phyloP scores from a whole-genome alignment of 2,113 vertebrate species.

The Onychostoma macrolepis region DNA sequence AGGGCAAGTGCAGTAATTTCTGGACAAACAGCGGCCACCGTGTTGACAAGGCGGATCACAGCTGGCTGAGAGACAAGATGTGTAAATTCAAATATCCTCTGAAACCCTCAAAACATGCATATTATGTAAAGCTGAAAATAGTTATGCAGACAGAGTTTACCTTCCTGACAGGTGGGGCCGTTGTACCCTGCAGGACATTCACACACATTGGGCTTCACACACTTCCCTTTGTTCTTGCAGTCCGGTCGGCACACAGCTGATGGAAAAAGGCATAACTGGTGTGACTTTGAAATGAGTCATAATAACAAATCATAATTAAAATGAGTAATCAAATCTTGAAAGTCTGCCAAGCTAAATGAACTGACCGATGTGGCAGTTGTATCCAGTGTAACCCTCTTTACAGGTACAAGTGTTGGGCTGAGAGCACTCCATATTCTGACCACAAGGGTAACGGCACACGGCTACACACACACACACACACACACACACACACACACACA shows the following conservation, averaged over 20 bases:
- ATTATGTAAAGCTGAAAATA: neutral
- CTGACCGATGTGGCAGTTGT: conserved; percentile 85
- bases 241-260: conserved; percentile 86
- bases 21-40: conserved; percentile 82
- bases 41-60: conserved; percentile 85
- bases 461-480: conserved; percentile 71
- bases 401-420: conserved; percentile 87
- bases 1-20: conserved; percentile 87
- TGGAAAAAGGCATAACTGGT: conserved; percentile 51
- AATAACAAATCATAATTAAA: neutral
- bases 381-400: conserved; percentile 84
- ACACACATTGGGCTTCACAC: conserved; percentile 82
- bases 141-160: conserved; percentile 64
- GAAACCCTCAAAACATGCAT: neutral
- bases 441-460: conserved; percentile 82
- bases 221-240: conserved; percentile 88
- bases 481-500: neutral
- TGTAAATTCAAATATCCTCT: neutral
- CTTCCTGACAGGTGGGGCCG: conserved; percentile 83
- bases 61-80: conserved; percentile 69
- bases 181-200: conserved; percentile 79
- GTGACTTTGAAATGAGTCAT: neutral
- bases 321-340: neutral
- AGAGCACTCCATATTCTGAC: conserved; percentile 84
- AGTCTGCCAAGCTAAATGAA: neutral